Conservation (phyloP, 2,888 invertebrate genomes). For the Microctonus brassicae region DNA sequence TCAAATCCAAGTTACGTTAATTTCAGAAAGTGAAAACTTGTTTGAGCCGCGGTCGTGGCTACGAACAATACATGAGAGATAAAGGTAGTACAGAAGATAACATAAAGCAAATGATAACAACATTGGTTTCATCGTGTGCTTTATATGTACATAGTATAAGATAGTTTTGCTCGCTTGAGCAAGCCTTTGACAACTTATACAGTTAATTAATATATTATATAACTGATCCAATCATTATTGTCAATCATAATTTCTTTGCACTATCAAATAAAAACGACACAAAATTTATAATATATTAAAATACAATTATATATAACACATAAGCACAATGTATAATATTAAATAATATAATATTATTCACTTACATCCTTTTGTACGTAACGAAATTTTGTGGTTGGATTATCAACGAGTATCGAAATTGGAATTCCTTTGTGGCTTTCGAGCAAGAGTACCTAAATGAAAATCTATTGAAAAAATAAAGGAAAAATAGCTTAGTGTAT, state of each 20-base stretch:
- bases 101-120: neutral
- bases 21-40: constrained; percentile 33
- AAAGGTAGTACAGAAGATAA: constrained; percentile 2
- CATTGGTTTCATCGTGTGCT: constrained; percentile 1
- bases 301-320: neutral
- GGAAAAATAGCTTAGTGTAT: constrained; percentile 14
- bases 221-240: constrained; percentile 18
- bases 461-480: neutral
- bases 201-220: constrained; percentile 43
- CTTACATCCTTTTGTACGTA: constrained; percentile 28
- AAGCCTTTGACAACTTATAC: constrained; percentile 52
- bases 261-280: neutral
- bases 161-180: neutral
- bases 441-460: neutral
- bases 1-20: constrained; percentile 27
- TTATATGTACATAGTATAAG: neutral
- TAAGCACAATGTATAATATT: neutral
- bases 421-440: constrained; percentile 42
- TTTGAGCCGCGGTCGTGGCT: constrained; percentile 4
- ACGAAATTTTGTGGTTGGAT: constrained; percentile 36
- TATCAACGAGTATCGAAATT: constrained; percentile 42
- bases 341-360: constrained; percentile 37
- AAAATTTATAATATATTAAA: neutral
- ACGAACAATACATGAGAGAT: constrained; percentile 8
- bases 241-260: neutral